Percentiles rank a stretch among this genome's conserved stretches.
These are phyloP conservation scores for Notothenia coriiceps DNA, from an alignment of 2,113 vertebrate genomes.

Conservation along the genomic window DNA sequence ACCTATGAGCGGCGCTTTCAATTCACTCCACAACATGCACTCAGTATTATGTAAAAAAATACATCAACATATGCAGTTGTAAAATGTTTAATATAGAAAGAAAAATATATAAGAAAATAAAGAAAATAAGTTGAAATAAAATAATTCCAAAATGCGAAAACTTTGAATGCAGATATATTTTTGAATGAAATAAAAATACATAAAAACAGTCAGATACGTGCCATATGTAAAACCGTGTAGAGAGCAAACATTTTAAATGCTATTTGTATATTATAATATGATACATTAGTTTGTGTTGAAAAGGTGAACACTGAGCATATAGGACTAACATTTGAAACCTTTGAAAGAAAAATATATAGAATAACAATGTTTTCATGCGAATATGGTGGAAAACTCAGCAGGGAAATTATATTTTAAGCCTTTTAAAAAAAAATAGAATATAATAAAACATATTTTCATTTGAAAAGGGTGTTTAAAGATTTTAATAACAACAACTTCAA, in stretches of 20 bases:
- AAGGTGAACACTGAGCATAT: too few relatives aligned
- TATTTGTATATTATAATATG: too few relatives aligned
- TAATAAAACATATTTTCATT: too few relatives aligned
- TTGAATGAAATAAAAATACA: neutral
- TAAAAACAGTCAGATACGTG: neutral
- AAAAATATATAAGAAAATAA: neutral
- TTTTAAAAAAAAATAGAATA: neutral
- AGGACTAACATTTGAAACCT: too few relatives aligned
- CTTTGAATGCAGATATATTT: too few relatives aligned
- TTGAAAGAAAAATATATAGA: too few relatives aligned
- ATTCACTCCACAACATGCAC: neutral
- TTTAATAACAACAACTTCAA: neutral
- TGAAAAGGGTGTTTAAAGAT: too few relatives aligned
- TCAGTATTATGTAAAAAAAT: neutral
- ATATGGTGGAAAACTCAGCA: neutral
- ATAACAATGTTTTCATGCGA: too few relatives aligned
- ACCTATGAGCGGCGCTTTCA: constrained; percentile 35
- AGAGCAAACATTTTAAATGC: neutral
- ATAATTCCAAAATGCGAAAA: neutral
- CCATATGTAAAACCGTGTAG: neutral
- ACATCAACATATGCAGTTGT: neutral
- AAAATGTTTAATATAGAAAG: neutral
- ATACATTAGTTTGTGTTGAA: too few relatives aligned
- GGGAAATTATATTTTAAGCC: neutral
- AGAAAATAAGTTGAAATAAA: neutral